Conservation (phyloP, 2,797 vertebrate species). For the Paguma larvata region DNA sequence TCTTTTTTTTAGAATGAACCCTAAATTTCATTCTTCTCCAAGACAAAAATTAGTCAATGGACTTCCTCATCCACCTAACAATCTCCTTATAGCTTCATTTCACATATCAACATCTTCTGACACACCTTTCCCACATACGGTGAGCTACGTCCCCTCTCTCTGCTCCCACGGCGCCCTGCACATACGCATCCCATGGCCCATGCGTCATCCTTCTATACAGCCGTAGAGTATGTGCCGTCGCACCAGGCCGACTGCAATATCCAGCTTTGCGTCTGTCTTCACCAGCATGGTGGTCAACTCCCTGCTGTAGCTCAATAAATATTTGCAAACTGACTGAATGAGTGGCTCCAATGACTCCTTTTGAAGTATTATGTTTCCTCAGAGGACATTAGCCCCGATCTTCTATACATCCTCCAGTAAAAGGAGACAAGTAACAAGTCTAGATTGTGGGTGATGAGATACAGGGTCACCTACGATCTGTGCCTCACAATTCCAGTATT, state of each 20-base stretch:
- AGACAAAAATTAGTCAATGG: neutral
- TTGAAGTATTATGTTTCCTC: neutral
- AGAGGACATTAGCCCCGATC: neutral
- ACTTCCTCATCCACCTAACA: neutral
- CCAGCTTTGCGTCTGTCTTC: neutral
- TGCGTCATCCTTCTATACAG: fast-evolving
- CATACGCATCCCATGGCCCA: neutral
- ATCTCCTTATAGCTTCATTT: neutral
- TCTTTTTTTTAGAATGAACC: neutral
- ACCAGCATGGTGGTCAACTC: too few species aligned
- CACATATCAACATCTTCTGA: neutral
- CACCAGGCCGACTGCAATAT: neutral
- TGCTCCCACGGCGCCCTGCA: neutral
- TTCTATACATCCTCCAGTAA: neutral
- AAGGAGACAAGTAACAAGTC: neutral
- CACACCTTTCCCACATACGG: neutral
- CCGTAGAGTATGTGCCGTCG: neutral
- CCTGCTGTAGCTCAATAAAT: neutral
- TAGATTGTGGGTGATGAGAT: neutral
- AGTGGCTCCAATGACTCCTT: neutral
- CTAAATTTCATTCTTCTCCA: neutral
- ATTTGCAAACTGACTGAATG: neutral
- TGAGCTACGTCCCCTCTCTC: neutral
- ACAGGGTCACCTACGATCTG: neutral
- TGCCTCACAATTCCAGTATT: neutral